These are phyloP conservation scores for Orthosia gracilis DNA, from an alignment of 2,888 invertebrate genomes.

Conservation along the genomic window DNA sequence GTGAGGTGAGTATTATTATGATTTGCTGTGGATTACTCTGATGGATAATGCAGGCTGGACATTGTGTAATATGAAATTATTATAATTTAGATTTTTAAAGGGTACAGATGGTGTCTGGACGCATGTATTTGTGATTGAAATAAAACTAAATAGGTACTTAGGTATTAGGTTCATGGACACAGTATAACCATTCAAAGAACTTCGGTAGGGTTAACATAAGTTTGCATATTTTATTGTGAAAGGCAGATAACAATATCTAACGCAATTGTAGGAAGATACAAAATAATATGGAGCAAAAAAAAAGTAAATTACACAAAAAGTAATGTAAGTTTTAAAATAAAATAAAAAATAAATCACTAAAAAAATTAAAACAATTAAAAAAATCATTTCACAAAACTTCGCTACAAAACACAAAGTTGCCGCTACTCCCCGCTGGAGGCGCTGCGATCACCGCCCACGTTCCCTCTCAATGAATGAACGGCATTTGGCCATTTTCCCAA, in stretches of 20 bases:
- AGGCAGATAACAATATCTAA: no score
- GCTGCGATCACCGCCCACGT: constrained; percentile 73
- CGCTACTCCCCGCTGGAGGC: constrained; percentile 87
- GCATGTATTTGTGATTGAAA: no score
- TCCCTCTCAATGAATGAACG: constrained; percentile 75
- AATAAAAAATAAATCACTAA: no score
- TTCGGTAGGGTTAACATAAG: no score
- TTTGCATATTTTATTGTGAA: no score
- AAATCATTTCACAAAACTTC: not conserved
- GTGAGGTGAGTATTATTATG: constrained; percentile 58
- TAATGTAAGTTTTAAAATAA: no score
- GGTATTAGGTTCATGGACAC: no score
- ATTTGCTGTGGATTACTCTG: constrained; percentile 50
- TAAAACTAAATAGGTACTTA: no score
- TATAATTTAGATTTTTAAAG: not conserved
- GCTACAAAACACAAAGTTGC: constrained; percentile 70
- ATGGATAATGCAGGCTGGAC: constrained; percentile 44
- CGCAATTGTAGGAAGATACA: no score
- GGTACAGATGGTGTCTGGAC: not conserved
- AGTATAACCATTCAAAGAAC: no score
- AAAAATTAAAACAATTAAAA: not conserved
- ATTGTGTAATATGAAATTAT: constrained; percentile 17
- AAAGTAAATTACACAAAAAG: no score
- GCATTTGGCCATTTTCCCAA: constrained; percentile 66
- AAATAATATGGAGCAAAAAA: no score